phyloP scores from a whole-genome alignment of 2,797 vertebrate species.

The Nasua narica region DNA sequence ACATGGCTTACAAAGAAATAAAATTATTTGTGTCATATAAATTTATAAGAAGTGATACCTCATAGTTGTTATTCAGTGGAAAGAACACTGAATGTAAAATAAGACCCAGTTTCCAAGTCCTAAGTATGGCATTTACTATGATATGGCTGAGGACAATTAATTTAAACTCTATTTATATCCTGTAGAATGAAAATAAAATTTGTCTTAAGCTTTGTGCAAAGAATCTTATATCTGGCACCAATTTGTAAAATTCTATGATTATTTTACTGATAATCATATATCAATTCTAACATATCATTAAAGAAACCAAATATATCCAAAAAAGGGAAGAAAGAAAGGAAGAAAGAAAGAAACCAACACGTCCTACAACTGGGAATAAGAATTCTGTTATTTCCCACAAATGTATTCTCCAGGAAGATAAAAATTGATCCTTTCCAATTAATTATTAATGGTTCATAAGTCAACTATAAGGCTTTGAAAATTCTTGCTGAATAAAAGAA shows the following conservation, averaged over 20 bases:
- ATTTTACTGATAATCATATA: not conserved
- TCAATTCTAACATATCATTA: not conserved
- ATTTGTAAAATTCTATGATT: not conserved
- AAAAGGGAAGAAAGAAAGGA: not conserved
- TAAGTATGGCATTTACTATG: not conserved
- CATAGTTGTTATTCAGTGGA: not conserved
- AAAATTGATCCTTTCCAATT: not conserved
- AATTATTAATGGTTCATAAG: not conserved
- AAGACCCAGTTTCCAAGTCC: not conserved
- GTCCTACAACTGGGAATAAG: not conserved
- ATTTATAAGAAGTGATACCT: not conserved
- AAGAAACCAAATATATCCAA: not conserved
- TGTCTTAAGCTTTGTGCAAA: not conserved
- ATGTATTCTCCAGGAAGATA: not conserved
- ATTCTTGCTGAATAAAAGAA: not conserved
- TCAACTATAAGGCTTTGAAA: not conserved
- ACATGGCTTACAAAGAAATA: constrained; percentile 1
- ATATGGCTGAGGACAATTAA: not conserved
- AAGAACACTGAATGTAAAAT: not conserved
- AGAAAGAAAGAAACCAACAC: not conserved
- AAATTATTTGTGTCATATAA: not conserved
- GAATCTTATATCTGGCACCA: not conserved
- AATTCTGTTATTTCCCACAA: not conserved
- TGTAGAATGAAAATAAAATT: not conserved
- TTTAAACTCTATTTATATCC: not conserved